Conservation (phyloP, 2,888 invertebrate genomes). For the Anthrax anthrax region DNA sequence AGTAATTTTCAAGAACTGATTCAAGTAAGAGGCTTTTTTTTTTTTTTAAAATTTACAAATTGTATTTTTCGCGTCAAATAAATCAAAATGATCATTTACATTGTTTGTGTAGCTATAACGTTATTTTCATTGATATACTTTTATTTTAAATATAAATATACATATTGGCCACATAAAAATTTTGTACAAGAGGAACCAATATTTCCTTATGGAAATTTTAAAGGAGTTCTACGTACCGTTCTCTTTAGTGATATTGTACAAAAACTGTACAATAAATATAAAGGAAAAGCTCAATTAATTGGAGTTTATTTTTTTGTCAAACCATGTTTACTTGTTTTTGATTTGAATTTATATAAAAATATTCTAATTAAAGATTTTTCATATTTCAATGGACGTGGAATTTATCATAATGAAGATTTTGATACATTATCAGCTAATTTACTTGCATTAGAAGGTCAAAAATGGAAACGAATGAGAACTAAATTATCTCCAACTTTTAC, state of each 20-base stretch:
- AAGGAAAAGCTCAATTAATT: conserved; percentile 18
- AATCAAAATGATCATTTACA: no score
- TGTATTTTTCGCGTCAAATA: no score
- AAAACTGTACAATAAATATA: conserved; percentile 20
- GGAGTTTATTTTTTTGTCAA: conserved; percentile 22
- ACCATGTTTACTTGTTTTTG: conserved; percentile 18
- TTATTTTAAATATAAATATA: no score
- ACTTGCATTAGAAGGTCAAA: conserved; percentile 28
- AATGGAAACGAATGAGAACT: conserved; percentile 35
- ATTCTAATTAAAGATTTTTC: conserved; percentile 31
- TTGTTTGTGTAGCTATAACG: no score
- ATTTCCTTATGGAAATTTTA: conserved; percentile 13
- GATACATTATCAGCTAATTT: conserved; percentile 32
- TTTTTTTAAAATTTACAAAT: no score
- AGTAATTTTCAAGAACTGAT: no score
- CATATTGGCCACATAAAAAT: conserved; percentile 10
- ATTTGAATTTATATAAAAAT: conserved; percentile 26
- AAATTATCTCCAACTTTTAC: conserved; percentile 38
- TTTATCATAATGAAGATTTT: conserved; percentile 24
- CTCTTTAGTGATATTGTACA: no score
- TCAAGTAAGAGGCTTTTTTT: no score
- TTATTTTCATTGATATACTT: no score
- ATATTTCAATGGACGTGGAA: conserved; percentile 28
- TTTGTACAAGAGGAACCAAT: conserved; percentile 8
- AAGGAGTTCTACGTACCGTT: no score